Evolutionary conservation across 2,888 invertebrate species (phyloP).

Genomic region (Apodemia mormo): DNA sequence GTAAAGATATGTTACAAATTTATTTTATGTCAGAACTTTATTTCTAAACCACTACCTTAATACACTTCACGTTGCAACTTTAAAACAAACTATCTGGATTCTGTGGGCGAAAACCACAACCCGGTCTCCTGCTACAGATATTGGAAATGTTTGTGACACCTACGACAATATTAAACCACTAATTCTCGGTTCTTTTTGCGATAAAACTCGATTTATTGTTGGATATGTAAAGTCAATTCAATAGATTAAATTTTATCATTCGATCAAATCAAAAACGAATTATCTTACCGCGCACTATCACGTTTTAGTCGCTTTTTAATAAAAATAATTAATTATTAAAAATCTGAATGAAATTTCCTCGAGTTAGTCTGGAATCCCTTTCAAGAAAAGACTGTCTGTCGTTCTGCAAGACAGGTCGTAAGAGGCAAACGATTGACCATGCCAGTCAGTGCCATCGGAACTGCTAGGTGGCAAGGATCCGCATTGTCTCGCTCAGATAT

Average conservation of each 20-base stretch:
- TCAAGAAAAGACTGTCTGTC: too few species aligned
- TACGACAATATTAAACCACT: constrained; percentile 14
- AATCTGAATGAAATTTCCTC: too few species aligned
- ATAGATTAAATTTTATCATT: background rate
- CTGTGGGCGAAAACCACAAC: background rate
- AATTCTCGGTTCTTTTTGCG: background rate
- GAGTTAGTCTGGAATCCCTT: too few species aligned
- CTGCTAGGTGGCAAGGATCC: too few species aligned
- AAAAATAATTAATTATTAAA: too few species aligned
- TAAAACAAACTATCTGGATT: background rate
- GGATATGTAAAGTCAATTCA: background rate
- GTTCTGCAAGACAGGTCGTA: too few species aligned
- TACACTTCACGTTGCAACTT: background rate
- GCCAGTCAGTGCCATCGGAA: too few species aligned
- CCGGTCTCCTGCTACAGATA: background rate
- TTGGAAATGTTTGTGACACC: constrained; percentile 10
- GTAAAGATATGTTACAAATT: too few species aligned
- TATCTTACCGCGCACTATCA: too few species aligned
- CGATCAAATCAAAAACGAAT: background rate
- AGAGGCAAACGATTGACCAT: too few species aligned
- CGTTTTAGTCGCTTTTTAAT: too few species aligned
- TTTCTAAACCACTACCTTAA: background rate
- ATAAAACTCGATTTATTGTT: constrained; percentile 10
- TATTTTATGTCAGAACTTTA: background rate
- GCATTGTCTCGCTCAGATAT: too few species aligned